Evolutionary conservation across 2,113 vertebrate species (phyloP).

Genomic region (Numenius arquata): DNA sequence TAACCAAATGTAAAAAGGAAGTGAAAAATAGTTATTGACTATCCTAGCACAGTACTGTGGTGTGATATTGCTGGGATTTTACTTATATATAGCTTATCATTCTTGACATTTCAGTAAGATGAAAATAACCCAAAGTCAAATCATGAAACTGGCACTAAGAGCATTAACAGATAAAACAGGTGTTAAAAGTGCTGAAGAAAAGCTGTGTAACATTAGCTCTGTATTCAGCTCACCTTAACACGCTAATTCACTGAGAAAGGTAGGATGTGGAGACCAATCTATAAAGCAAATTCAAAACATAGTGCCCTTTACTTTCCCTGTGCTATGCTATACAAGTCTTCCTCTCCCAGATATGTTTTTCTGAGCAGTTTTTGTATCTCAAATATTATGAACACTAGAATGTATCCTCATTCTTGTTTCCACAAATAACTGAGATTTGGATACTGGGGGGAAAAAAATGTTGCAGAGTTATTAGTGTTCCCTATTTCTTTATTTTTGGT

Average conservation of each 20-base stretch:
- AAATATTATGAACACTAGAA: not conserved
- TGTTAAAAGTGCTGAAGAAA: slow-evolving; percentile 2
- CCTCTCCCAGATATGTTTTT: not conserved
- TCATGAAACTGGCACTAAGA: slow-evolving; percentile 2
- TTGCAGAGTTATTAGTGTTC: not conserved
- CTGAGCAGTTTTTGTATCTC: not conserved
- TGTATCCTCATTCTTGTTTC: not conserved
- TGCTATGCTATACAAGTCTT: not conserved
- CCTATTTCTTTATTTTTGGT: not conserved
- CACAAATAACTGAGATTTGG: not conserved
- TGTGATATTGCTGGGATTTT: not conserved
- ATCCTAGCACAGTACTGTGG: not conserved
- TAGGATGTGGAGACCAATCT: not conserved
- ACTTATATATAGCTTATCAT: not conserved
- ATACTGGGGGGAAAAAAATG: not conserved
- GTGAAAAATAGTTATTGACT: not conserved
- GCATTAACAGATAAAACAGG: slow-evolving; percentile 45
- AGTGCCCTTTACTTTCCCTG: not conserved
- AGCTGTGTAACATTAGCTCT: not conserved
- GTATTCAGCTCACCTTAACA: not conserved
- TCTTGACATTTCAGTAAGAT: slow-evolving; percentile 24
- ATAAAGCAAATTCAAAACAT: not conserved
- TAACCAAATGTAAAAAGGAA: not conserved
- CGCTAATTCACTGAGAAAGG: not conserved
- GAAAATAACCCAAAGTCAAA: slow-evolving; percentile 10